These are phyloP conservation scores for fruit fly (Drosophila melanogaster) DNA, from an alignment of 1,140 invertebrate genomes.

Conservation along the genomic window DNA sequence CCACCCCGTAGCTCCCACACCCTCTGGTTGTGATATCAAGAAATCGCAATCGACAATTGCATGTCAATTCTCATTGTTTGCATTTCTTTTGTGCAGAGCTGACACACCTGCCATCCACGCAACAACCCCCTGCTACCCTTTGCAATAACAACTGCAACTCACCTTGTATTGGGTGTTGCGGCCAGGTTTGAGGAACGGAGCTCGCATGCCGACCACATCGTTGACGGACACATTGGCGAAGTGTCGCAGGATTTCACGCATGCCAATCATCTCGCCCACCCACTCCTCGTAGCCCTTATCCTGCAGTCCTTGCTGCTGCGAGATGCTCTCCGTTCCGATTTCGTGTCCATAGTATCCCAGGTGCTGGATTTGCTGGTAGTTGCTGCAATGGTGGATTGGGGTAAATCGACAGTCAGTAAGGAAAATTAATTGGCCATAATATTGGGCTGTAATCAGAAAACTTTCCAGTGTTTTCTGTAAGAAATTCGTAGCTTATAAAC, in stretches of 20 bases:
- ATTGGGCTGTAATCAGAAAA: not conserved
- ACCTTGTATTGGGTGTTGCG: conserved; percentile 96
- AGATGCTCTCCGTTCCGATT: conserved; percentile 95
- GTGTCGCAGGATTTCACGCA: conserved; percentile 93
- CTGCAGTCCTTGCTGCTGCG: conserved; percentile 92
- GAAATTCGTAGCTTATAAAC: not conserved
- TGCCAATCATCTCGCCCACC: conserved; percentile 97
- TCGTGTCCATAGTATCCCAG: conserved; percentile 95
- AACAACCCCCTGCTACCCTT: no score
- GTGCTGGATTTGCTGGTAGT: conserved; percentile 96
- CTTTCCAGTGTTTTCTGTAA: not conserved
- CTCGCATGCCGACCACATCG: conserved; percentile 94
- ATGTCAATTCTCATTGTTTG: conserved; percentile 44
- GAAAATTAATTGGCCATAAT: conserved; percentile 9
- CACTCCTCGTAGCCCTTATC: conserved; percentile 96
- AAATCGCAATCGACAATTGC: conserved; percentile 36
- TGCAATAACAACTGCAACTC: conserved; percentile 45
- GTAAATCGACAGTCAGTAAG: conserved; percentile 1
- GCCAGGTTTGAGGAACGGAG: conserved; percentile 95
- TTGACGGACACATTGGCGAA: conserved; percentile 93
- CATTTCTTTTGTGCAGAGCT: conserved; percentile 25
- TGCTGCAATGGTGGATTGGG: conserved; percentile 86
- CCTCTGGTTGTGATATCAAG: conserved; percentile 29
- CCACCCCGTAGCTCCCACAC: not conserved
- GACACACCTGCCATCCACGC: no score